These are phyloP conservation scores for Pandemis heparana DNA, from an alignment of 2,888 invertebrate species.

Conservation along the genomic window DNA sequence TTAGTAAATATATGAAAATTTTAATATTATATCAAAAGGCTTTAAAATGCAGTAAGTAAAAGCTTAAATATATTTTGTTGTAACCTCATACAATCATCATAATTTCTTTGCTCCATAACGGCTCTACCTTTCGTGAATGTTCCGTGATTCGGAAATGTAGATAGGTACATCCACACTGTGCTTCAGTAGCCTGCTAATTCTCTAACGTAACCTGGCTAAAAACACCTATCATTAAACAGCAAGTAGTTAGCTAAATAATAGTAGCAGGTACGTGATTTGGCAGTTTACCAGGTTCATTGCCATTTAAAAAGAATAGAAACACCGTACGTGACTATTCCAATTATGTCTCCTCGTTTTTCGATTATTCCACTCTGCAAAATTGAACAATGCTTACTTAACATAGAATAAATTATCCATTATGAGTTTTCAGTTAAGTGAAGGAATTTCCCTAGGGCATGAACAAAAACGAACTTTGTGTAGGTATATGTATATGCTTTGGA, in stretches of 20 bases:
- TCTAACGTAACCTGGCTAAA: neutral
- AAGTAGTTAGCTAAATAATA: conserved; percentile 5
- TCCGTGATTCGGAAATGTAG: neutral
- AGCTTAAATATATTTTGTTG: neutral
- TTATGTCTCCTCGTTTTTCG: conserved; percentile 31
- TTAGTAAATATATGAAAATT: neutral
- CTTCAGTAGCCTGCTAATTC: neutral
- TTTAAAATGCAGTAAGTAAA: conserved; percentile 6
- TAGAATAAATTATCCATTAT: conserved; percentile 8
- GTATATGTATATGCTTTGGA: neutral
- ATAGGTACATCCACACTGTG: neutral
- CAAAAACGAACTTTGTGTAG: neutral
- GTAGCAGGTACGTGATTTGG: neutral
- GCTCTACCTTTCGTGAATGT: neutral
- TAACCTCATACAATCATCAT: neutral
- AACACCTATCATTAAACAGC: conserved; percentile 2
- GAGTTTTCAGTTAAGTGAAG: neutral
- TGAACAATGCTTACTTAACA: conserved; percentile 18
- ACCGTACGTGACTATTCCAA: conserved; percentile 33
- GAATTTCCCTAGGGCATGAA: conserved; percentile 33
- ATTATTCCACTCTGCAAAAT: conserved; percentile 33
- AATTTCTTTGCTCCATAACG: neutral
- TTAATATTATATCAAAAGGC: neutral
- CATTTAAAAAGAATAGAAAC: conserved; percentile 3
- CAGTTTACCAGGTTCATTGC: conserved; percentile 18